Percentiles rank a stretch among this genome's conserved stretches.
phyloP scores from a whole-genome alignment of 2,113 vertebrate species.

The Sinocyclocheilus grahami region DNA sequence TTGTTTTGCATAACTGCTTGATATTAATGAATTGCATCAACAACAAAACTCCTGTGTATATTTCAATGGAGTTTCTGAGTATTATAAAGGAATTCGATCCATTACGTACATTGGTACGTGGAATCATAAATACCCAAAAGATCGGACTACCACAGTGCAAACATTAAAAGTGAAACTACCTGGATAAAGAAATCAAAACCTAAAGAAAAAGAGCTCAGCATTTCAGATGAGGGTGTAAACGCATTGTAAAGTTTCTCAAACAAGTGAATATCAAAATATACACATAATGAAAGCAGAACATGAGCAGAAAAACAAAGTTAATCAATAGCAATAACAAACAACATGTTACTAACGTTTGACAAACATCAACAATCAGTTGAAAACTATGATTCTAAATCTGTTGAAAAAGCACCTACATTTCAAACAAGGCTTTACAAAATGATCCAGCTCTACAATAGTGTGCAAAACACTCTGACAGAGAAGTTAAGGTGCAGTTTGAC shows the following conservation, averaged over 20 bases:
- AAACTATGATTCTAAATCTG: neutral
- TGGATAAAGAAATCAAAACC: constrained; percentile 15
- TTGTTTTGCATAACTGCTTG: constrained; percentile 22
- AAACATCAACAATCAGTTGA: neutral
- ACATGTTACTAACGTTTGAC: neutral
- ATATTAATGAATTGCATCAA: neutral
- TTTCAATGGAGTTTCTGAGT: neutral
- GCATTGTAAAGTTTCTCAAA: neutral
- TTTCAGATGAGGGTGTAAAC: neutral
- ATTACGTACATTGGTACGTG: neutral
- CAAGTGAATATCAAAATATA: neutral
- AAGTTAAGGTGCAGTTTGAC: neutral
- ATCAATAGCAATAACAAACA: neutral
- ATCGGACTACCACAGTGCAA: neutral
- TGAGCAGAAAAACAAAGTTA: too few relatives aligned
- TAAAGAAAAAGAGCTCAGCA: neutral
- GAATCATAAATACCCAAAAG: neutral
- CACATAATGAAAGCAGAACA: neutral
- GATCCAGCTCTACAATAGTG: neutral
- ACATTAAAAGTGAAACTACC: constrained; percentile 23
- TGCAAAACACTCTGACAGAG: neutral
- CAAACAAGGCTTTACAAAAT: too few relatives aligned
- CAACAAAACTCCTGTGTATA: neutral
- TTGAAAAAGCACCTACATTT: neutral
- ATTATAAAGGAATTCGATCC: neutral